A percentile compares a stretch with the other conserved stretches of the same genome.
Conservation (phyloP, 2,797 vertebrate genomes). For the Scarus forsteni region DNA sequence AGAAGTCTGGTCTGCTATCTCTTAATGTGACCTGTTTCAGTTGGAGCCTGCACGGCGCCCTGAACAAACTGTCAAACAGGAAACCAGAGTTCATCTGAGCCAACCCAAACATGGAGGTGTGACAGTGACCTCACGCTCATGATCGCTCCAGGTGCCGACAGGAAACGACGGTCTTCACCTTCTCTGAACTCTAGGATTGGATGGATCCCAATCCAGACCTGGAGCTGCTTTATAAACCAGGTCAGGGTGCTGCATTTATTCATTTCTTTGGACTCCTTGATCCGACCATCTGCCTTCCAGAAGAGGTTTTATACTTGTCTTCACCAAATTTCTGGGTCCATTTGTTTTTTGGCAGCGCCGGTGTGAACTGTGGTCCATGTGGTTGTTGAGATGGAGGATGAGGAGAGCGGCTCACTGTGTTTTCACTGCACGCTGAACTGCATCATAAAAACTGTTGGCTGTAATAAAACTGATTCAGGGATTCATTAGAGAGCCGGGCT, state of each 20-base stretch:
- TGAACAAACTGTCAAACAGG: too few relatives aligned
- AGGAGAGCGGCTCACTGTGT: constrained; percentile 47
- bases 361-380: constrained; percentile 33
- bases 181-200: not conserved
- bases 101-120: too few relatives aligned
- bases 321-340: constrained; percentile 39
- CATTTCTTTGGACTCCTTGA: constrained; percentile 11
- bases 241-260: not conserved
- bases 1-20: too few relatives aligned
- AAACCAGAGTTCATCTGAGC: too few relatives aligned
- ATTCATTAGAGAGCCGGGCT: constrained; percentile 78
- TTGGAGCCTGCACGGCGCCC: too few relatives aligned
- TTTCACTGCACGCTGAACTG: constrained; percentile 62
- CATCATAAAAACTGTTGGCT: constrained; percentile 69
- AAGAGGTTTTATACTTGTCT: constrained; percentile 17
- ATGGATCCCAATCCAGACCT: not conserved
- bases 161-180: too few relatives aligned
- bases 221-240: not conserved
- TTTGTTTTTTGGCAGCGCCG: constrained; percentile 38
- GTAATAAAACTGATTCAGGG: constrained; percentile 74
- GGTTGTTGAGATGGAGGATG: constrained; percentile 36
- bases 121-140: too few relatives aligned
- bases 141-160: too few relatives aligned
- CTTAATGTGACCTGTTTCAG: too few relatives aligned
- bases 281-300: constrained; percentile 45